These are phyloP conservation scores for Setophaga petechia DNA, from an alignment of 2,113 vertebrate genomes.

Conservation along the genomic window DNA sequence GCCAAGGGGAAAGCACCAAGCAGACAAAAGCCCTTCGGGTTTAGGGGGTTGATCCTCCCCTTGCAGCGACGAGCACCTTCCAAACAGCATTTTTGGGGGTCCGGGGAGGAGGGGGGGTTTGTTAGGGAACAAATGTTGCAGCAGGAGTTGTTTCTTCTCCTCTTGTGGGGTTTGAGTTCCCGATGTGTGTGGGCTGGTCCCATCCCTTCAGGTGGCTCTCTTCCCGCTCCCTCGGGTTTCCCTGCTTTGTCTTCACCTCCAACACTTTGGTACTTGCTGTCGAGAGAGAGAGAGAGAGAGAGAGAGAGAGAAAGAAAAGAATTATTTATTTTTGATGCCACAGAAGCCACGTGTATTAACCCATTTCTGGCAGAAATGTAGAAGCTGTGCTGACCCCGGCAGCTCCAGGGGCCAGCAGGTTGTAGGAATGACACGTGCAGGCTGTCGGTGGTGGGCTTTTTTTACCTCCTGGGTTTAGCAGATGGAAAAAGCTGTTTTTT, in stretches of 20 bases:
- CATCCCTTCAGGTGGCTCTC: constrained; percentile 52
- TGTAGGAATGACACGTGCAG: neutral
- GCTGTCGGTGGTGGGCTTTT: neutral
- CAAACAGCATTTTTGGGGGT: neutral
- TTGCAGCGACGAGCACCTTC: constrained; percentile 13
- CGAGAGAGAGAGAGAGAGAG: constrained; percentile 1
- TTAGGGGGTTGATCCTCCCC: neutral
- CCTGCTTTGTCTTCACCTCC: constrained; percentile 68
- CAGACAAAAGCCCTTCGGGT: neutral
- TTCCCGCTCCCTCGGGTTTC: constrained; percentile 20
- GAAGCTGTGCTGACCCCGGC: neutral
- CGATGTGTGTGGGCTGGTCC: constrained; percentile 73
- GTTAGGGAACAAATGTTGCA: constrained; percentile 4
- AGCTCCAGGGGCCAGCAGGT: neutral
- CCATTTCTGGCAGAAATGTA: neutral
- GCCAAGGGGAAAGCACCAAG: neutral
- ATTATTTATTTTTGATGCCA: constrained; percentile 75
- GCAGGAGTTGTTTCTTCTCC: neutral
- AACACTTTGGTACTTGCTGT: constrained; percentile 70
- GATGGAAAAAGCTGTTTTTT: neutral
- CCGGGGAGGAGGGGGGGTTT: neutral
- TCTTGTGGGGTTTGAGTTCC: constrained; percentile 38
- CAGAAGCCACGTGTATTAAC: constrained; percentile 61
- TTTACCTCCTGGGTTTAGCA: neutral
- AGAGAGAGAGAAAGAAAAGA: neutral